Conservation (phyloP, 2,888 invertebrate genomes). For the Candidula unifasciata region DNA sequence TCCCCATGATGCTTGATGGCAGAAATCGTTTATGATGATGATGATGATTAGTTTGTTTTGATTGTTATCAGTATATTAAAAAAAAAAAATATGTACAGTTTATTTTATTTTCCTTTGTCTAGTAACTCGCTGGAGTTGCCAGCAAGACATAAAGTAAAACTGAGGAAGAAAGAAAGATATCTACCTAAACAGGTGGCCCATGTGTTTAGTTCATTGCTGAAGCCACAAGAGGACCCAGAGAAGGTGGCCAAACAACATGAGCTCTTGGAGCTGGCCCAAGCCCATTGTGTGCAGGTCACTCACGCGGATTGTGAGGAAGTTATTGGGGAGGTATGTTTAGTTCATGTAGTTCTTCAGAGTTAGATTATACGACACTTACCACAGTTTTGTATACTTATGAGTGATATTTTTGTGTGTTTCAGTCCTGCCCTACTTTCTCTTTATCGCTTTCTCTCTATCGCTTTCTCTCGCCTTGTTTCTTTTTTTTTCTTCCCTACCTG, state of each 20-base stretch:
- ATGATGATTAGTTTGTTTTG: no score
- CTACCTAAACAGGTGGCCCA: constrained; percentile 36
- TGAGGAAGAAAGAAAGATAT: constrained; percentile 36
- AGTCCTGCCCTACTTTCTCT: no score
- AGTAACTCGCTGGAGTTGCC: constrained; percentile 37
- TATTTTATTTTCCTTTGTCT: background rate
- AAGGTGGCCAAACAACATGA: constrained; percentile 28
- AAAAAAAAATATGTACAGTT: background rate
- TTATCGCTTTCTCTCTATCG: no score
- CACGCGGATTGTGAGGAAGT: constrained; percentile 52
- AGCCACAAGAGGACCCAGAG: constrained; percentile 34
- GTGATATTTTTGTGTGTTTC: no score
- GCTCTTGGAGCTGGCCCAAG: constrained; percentile 45
- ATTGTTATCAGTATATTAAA: background rate
- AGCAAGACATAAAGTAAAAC: constrained; percentile 5
- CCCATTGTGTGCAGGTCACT: constrained; percentile 46
- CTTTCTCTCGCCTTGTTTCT: no score
- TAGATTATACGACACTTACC: no score
- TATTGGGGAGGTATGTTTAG: constrained; percentile 26
- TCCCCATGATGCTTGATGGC: no score
- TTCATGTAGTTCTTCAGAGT: no score
- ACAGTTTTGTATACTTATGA: no score
- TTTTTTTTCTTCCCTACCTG: no score
- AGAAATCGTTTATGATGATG: no score
- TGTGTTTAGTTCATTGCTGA: constrained; percentile 32